These are phyloP conservation scores for Trichomalopsis sarcophagae DNA, from an alignment of 1,140 invertebrate species.

Conservation along the genomic window DNA sequence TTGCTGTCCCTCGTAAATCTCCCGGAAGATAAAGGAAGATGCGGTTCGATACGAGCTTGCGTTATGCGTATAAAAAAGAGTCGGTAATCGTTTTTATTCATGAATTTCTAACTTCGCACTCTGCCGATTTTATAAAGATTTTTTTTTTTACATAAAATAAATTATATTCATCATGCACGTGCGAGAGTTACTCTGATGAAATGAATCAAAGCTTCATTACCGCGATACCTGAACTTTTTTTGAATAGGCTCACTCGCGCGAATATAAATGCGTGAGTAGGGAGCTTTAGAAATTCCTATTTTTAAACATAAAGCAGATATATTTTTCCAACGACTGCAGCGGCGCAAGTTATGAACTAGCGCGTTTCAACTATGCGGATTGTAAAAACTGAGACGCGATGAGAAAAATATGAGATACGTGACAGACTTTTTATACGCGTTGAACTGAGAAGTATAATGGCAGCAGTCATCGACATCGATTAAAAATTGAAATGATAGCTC, in stretches of 20 bases:
- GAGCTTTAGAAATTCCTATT: not conserved
- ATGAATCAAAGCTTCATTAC: too few species aligned
- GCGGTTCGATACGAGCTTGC: too few species aligned
- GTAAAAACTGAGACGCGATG: not conserved
- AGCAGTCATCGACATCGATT: not conserved
- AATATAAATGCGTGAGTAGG: too few species aligned
- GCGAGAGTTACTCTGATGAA: too few species aligned
- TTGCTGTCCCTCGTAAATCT: slow-evolving; percentile 15
- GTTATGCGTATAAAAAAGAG: too few species aligned
- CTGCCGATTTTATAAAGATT: too few species aligned
- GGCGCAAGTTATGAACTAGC: not conserved
- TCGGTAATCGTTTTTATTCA: too few species aligned
- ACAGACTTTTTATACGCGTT: not conserved
- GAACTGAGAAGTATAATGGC: not conserved
- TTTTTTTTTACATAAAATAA: too few species aligned
- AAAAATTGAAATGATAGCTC: slow-evolving; percentile 31
- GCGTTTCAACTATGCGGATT: not conserved
- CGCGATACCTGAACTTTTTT: too few species aligned
- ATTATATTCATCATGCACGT: too few species aligned
- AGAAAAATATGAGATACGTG: slow-evolving; percentile 20
- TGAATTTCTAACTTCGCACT: too few species aligned
- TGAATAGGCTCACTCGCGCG: too few species aligned
- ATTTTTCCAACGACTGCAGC: not conserved
- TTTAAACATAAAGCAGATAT: not conserved
- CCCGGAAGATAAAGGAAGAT: not conserved